Evolutionary conservation across 2,888 invertebrate species (phyloP).

Genomic region (Papilio protenor): DNA sequence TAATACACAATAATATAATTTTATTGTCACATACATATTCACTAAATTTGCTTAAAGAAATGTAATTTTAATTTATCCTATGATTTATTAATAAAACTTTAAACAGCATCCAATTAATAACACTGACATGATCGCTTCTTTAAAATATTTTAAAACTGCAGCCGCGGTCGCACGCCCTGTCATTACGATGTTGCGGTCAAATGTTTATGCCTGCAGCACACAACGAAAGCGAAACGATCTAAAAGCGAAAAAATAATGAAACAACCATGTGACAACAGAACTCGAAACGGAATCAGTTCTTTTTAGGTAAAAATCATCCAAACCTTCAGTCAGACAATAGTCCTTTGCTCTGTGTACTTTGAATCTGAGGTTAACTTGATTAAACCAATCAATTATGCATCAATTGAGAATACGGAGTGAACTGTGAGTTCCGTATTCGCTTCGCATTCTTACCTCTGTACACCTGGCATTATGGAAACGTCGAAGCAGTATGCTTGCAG

Average conservation of each 20-base stretch:
- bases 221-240: neutral
- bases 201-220: neutral
- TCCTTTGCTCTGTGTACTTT: too few relatives aligned
- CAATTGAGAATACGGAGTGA: neutral
- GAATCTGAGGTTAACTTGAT: too few relatives aligned
- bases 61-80: neutral
- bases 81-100: constrained; percentile 7
- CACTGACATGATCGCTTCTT: constrained; percentile 17
- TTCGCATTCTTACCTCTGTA: neutral
- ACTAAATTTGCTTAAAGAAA: neutral
- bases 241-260: neutral
- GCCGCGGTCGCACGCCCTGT: constrained; percentile 39
- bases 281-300: neutral
- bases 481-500: constrained; percentile 34
- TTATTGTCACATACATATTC: too few relatives aligned
- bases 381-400: neutral
- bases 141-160: constrained; percentile 30
- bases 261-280: neutral
- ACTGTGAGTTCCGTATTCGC: neutral
- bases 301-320: too few relatives aligned
- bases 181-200: constrained; percentile 24
- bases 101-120: constrained; percentile 30
- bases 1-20: too few relatives aligned
- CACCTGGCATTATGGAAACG: constrained; percentile 31
- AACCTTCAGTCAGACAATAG: too few relatives aligned